Conservation (phyloP, 2,113 vertebrate genomes). For the Mungos mungo region DNA sequence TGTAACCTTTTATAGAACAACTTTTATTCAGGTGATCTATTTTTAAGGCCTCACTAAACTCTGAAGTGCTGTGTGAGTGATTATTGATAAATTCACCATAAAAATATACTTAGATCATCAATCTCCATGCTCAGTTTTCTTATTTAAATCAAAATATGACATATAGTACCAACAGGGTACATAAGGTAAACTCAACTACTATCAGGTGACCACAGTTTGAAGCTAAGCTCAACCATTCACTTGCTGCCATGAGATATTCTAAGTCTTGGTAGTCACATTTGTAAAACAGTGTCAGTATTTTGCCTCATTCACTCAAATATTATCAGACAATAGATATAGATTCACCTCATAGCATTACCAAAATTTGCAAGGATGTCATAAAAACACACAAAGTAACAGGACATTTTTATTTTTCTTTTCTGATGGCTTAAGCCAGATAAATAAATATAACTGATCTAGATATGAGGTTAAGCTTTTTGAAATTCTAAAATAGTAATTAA, state of each 20-base stretch:
- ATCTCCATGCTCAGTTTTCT: slow-evolving; percentile 41
- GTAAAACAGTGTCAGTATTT: neutral
- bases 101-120: slow-evolving; percentile 48
- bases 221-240: neutral
- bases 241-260: neutral
- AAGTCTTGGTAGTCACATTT: neutral
- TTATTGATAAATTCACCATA: slow-evolving; percentile 39
- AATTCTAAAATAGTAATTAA: slow-evolving; percentile 9
- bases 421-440: slow-evolving; percentile 7
- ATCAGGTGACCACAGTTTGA: slow-evolving; percentile 26
- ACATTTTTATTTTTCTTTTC: neutral
- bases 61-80: slow-evolving; percentile 18
- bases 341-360: neutral
- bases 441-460: neutral
- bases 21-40: slow-evolving; percentile 16
- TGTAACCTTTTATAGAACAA: slow-evolving; percentile 36
- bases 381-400: neutral
- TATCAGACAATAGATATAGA: neutral
- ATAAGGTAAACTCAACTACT: neutral
- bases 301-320: neutral
- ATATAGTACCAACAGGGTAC: neutral
- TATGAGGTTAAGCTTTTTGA: neutral
- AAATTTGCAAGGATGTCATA: neutral
- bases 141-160: slow-evolving; percentile 46
- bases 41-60: slow-evolving; percentile 42